phyloP scores from a whole-genome alignment of 2,113 vertebrate species.

The Passer domesticus region DNA sequence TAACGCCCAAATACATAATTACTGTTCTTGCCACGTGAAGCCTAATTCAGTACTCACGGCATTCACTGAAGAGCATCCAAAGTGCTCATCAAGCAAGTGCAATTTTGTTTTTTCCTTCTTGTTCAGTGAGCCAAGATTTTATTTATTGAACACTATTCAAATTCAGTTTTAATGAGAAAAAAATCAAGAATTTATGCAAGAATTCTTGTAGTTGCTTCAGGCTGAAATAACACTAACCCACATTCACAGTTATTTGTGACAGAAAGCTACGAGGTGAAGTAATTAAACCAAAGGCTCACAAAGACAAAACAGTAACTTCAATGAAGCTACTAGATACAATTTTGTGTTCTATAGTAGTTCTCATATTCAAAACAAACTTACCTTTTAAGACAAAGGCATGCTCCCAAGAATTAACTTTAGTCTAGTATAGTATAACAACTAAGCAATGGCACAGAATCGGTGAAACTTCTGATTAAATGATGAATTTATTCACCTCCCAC shows the following conservation, averaged over 20 bases:
- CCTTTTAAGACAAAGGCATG: neutral
- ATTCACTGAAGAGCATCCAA: neutral
- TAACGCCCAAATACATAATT: neutral
- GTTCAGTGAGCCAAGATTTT: neutral
- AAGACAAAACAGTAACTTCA: neutral
- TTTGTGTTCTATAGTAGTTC: neutral
- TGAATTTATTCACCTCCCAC: neutral
- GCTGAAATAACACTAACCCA: neutral
- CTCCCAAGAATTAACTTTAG: neutral
- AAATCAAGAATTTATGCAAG: neutral
- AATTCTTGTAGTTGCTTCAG: neutral
- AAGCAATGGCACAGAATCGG: neutral
- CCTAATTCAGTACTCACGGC: neutral
- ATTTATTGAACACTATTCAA: neutral
- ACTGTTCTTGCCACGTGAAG: neutral
- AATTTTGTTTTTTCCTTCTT: neutral
- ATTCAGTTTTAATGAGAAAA: neutral
- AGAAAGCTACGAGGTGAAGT: neutral
- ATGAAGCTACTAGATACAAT: neutral
- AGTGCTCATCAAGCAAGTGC: neutral
- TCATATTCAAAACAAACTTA: neutral
- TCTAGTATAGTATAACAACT: neutral
- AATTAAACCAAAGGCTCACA: neutral
- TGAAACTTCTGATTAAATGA: neutral
- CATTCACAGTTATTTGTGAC: neutral